Conservation (phyloP, 2,888 invertebrate genomes). For the Nomada ferruginata region DNA sequence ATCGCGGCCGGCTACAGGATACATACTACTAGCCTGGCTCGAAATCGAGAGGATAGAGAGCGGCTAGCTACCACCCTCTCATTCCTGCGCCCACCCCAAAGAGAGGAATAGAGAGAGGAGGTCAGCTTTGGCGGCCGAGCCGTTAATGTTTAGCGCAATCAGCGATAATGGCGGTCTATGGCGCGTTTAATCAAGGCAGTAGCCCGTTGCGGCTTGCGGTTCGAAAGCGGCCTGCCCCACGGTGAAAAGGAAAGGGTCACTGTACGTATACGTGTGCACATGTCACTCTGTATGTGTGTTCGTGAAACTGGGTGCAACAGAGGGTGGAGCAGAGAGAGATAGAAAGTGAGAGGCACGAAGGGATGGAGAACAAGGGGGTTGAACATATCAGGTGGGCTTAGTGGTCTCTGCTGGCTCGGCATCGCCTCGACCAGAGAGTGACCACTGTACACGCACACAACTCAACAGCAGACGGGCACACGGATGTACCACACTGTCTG, state of each 20-base stretch:
- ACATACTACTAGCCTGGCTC: conserved; percentile 42
- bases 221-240: conserved; percentile 76
- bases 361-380: conserved; percentile 70
- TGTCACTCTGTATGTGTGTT: not conserved
- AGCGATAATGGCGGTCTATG: conserved; percentile 84
- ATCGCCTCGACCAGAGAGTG: conserved; percentile 81
- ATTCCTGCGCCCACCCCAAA: not conserved
- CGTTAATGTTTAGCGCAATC: conserved; percentile 85
- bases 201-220: conserved; percentile 84
- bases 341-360: conserved; percentile 55
- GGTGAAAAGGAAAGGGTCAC: conserved; percentile 79
- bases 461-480: conserved; percentile 31
- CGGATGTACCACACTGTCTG: conserved; percentile 16
- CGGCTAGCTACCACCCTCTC: not conserved
- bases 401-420: conserved; percentile 81
- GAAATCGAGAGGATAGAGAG: conserved; percentile 63
- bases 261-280: conserved; percentile 8
- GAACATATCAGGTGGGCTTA: conserved; percentile 83
- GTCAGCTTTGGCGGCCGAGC: conserved; percentile 75
- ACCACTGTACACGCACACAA: conserved; percentile 76
- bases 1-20: conserved; percentile 59
- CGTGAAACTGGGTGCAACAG: conserved; percentile 37
- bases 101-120: conserved; percentile 41
- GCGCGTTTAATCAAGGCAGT: conserved; percentile 85
- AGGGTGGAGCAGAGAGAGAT: conserved; percentile 38